Base-by-base conservation (phyloP, 2,888 invertebrate genomes). In the Globia sparganii region DNA sequence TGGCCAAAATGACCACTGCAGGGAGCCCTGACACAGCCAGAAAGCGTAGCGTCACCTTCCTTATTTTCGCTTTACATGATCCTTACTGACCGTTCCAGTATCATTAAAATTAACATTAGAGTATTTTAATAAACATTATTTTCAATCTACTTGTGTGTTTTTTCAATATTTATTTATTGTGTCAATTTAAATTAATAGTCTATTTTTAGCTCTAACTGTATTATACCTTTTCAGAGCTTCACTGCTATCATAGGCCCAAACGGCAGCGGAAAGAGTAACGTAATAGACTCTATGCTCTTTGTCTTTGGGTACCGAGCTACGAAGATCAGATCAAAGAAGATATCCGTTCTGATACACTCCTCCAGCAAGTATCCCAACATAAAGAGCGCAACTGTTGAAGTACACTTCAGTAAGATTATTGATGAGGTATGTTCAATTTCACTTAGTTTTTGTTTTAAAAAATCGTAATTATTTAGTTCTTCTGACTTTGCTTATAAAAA, bases 221-320 rank as follows among this genome's bases (percentile, higher is more conserved):
- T 40, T 25, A 25, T 18, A 46, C 34, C 18, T 31, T 94, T 97
- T 96, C 95, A 99, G 98, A 98, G 99, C 92, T 99, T 99, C 91
- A 99, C 99, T 11, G 98, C 99, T 1, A 99, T 99, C 75, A 98
- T 99, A 86, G 99, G 99, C 0, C 99, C 99, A 0, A 99, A 99
- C 95, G 99, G 99, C 40, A 99, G 99, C 94, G 99, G 99, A 0
- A 99, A 99, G 93, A 99, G 99, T 89, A 99, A 99, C 94, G 99
- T 99, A 0, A 99, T 99, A 88, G 99, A 99, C 95, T 99, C 99
- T 0, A 99, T 99, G 98, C 96, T 99, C 84, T 99, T 99, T 97
- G 99, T 99, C 0, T 99, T 99, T 96, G 99, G 99, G 0, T 99
- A 99, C 93, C 97, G 99, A 89, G 99, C 99, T 0, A 97, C 98